Evolutionary conservation across 2,888 invertebrate genomes (phyloP).

Genomic region (Cataglyphis cursor): DNA sequence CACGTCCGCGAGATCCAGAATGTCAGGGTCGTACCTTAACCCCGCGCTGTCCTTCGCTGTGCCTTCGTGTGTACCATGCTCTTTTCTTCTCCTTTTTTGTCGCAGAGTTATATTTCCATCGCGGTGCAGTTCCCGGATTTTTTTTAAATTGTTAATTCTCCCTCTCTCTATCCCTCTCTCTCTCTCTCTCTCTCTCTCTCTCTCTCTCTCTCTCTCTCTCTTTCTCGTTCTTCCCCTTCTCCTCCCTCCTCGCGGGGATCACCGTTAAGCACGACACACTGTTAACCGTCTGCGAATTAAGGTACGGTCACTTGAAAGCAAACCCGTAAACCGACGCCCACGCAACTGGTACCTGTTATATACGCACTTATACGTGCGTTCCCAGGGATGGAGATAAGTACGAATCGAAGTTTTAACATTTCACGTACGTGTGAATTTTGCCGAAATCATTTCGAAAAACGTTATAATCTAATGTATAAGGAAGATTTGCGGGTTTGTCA

Average conservation of each 20-base stretch:
- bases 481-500: neutral
- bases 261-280: slow-evolving; percentile 75
- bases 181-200: neutral
- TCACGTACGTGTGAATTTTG: neutral
- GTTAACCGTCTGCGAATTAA: slow-evolving; percentile 74
- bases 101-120: slow-evolving; percentile 48
- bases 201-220: neutral
- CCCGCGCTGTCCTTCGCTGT: slow-evolving; percentile 72
- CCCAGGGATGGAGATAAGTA: slow-evolving; percentile 67
- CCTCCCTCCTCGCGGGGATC: slow-evolving; percentile 69
- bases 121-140: slow-evolving; percentile 61
- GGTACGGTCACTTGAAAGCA: slow-evolving; percentile 78
- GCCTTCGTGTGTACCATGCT: slow-evolving; percentile 41
- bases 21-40: slow-evolving; percentile 78
- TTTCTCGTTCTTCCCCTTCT: neutral
- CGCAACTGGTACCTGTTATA: slow-evolving; percentile 73
- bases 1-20: slow-evolving; percentile 63
- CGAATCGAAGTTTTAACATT: neutral
- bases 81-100: slow-evolving; percentile 31
- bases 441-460: neutral
- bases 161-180: neutral
- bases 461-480: neutral
- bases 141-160: slow-evolving; percentile 61
- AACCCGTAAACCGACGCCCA: slow-evolving; percentile 81
- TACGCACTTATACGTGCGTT: slow-evolving; percentile 58